Evolutionary conservation across 2,113 vertebrate species (phyloP).

Genomic region (Eclectus roratus): DNA sequence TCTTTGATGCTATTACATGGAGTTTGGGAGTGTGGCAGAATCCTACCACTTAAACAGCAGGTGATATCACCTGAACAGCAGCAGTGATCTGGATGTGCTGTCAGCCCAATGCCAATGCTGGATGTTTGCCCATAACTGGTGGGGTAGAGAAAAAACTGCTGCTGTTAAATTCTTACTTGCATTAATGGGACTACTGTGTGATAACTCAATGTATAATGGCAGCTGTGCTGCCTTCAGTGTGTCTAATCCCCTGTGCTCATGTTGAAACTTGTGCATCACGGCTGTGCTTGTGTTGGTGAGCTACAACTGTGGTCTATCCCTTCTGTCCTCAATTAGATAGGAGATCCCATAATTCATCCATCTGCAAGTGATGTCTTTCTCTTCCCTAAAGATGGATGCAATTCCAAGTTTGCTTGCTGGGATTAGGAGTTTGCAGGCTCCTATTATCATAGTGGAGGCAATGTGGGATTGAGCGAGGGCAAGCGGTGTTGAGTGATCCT

Average conservation of each 20-base stretch:
- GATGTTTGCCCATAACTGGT: background rate
- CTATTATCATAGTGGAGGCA: background rate
- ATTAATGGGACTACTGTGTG: background rate
- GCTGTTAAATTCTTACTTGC: background rate
- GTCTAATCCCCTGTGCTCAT: background rate
- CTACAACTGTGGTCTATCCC: background rate
- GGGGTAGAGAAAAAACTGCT: background rate
- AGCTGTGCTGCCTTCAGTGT: background rate
- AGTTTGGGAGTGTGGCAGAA: background rate
- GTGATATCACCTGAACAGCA: background rate
- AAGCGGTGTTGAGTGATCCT: slow-evolving; percentile 46
- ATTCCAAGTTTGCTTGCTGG: background rate
- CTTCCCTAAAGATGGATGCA: background rate
- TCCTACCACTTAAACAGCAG: background rate
- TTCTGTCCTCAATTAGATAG: background rate
- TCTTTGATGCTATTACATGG: background rate
- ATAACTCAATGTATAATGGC: accelerated
- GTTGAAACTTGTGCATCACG: accelerated
- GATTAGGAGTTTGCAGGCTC: background rate
- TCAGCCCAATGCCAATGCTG: background rate
- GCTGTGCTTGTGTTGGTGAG: accelerated
- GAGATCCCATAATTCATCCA: background rate
- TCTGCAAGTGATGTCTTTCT: background rate
- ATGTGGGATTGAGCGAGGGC: background rate
- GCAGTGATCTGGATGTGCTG: background rate